phyloP scores from a whole-genome alignment of 2,888 invertebrate species.

The Callyntrura guangdongensis region DNA sequence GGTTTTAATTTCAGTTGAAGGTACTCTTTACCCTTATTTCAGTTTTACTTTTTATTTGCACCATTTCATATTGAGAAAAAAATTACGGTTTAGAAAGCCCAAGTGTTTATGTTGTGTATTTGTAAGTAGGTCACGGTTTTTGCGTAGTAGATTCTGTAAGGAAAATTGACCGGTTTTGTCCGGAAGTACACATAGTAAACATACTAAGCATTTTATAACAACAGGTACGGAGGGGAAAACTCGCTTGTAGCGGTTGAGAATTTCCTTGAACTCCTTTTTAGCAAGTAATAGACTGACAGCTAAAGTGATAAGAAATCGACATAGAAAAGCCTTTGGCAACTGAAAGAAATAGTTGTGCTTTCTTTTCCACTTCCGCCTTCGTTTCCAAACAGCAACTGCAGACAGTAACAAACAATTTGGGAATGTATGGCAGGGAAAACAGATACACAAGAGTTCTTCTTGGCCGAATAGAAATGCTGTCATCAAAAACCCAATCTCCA shows the following conservation, averaged over 20 bases:
- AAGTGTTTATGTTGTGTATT: no score
- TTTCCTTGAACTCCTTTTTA: not conserved
- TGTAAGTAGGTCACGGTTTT: no score
- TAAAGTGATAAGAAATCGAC: not conserved
- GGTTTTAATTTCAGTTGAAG: no score
- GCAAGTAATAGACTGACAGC: constrained; percentile 6
- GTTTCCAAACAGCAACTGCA: not conserved
- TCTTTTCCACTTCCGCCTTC: constrained; percentile 35
- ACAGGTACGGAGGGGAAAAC: not conserved
- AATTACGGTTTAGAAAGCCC: no score
- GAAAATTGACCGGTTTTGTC: no score
- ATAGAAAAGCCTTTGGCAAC: constrained; percentile 9
- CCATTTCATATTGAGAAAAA: no score
- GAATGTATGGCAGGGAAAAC: not conserved
- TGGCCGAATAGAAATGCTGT: not conserved
- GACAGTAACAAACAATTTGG: not conserved
- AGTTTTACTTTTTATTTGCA: no score
- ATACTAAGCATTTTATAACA: not conserved
- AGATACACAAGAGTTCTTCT: no score
- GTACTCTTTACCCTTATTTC: no score
- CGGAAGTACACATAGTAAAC: not conserved
- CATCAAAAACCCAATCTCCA: not conserved
- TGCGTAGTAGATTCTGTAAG: no score
- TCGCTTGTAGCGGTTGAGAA: not conserved
- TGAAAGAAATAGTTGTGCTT: constrained; percentile 21